Percentiles rank a stretch among this genome's conserved stretches.
Evolutionary conservation across 1,140 invertebrate genomes (phyloP).

Genomic region (Drosophila bifasciata): DNA sequence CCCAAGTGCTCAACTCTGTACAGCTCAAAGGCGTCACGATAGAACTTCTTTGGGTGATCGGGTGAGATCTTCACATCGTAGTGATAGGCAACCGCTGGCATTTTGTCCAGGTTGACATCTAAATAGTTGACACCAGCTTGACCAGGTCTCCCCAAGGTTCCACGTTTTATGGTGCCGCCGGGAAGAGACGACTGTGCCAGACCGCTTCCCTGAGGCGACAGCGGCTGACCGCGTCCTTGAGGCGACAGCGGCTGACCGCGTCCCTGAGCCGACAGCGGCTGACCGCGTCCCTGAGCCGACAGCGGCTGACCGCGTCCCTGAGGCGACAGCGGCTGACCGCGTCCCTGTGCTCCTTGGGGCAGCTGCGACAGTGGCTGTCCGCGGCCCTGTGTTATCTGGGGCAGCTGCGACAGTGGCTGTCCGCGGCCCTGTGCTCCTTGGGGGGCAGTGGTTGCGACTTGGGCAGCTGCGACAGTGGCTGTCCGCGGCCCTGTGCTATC

Average conservation of each 20-base stretch:
- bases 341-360: conserved; percentile 17
- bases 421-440: conserved; percentile 14
- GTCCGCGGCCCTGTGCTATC: no score
- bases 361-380: no score
- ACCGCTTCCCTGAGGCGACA: no score
- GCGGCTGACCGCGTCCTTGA: not conserved
- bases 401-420: no score
- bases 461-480: no score
- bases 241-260: no score
- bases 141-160: conserved; percentile 84
- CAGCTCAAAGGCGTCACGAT: conserved; percentile 71
- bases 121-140: conserved; percentile 86
- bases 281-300: no score
- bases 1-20: conserved; percentile 61
- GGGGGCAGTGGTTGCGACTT: no score
- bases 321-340: no score
- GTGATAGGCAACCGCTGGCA: conserved; percentile 84
- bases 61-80: conserved; percentile 86
- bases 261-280: no score
- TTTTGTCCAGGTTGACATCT: conserved; percentile 83
- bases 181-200: conserved; percentile 3
- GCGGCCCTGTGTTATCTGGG: conserved; percentile 15
- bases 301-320: no score
- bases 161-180: conserved; percentile 61
- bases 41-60: conserved; percentile 85